A percentile compares a stretch with the other conserved stretches of the same genome.
phyloP scores from a whole-genome alignment of 2,797 vertebrate genomes.

The Enteromius argenteus region DNA sequence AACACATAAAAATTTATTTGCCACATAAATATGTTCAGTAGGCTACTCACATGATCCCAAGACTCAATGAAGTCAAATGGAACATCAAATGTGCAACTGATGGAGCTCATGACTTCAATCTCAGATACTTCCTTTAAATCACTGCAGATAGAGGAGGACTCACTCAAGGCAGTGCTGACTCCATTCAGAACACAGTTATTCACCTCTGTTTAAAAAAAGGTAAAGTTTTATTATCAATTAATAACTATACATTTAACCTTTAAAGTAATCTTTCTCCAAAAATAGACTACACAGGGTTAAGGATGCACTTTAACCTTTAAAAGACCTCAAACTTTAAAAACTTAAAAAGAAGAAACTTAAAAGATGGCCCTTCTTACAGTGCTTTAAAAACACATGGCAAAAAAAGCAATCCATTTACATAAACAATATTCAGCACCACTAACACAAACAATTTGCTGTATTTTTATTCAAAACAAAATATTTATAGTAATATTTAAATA shows the following conservation, averaged over 20 bases:
- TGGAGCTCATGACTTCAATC: constrained; percentile 60
- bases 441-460: not conserved
- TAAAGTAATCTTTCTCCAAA: not conserved
- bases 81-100: constrained; percentile 59
- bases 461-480: not conserved
- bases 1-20: not conserved
- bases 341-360: not conserved
- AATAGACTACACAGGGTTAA: not conserved
- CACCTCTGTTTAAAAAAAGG: constrained; percentile 66
- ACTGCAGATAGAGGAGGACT: constrained; percentile 76
- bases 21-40: constrained; percentile 37
- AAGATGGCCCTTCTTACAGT: not conserved
- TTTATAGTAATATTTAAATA: too few species aligned
- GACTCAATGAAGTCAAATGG: constrained; percentile 26
- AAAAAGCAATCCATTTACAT: not conserved
- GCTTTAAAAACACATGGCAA: not conserved
- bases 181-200: constrained; percentile 61
- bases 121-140: constrained; percentile 71
- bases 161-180: constrained; percentile 72
- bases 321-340: not conserved
- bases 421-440: not conserved
- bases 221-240: not conserved
- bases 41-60: constrained; percentile 56
- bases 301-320: not conserved
- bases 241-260: not conserved